phyloP scores from a whole-genome alignment of 1,140 invertebrate species.

The Calephelis nemesis region DNA sequence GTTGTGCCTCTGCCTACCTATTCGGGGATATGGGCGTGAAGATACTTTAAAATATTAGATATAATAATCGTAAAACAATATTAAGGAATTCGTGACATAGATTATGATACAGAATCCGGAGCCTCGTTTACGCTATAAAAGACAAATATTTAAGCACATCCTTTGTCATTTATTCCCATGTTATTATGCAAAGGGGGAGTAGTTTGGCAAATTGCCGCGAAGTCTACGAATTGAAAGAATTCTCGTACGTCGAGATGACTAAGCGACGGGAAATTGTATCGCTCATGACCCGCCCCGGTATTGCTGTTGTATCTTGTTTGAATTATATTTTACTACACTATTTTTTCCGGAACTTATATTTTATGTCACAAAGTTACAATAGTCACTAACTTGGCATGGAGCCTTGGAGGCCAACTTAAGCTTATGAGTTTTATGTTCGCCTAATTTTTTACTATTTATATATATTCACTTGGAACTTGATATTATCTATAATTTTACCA shows the following conservation, averaged over 20 bases:
- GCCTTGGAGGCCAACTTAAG: no score
- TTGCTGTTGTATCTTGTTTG: constrained; percentile 11
- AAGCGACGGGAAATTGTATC: constrained; percentile 18
- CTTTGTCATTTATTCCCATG: constrained; percentile 16
- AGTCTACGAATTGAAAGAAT: constrained; percentile 16
- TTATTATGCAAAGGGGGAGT: constrained; percentile 11
- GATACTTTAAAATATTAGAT: no score
- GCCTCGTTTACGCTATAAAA: neutral
- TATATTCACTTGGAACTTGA: no score
- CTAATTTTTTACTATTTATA: no score
- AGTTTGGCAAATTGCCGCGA: constrained; percentile 18
- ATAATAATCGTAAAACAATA: no score
- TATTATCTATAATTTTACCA: no score
- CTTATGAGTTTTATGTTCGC: no score
- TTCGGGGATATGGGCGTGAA: no score
- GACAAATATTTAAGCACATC: constrained; percentile 13
- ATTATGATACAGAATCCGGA: neutral
- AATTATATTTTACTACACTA: constrained; percentile 17
- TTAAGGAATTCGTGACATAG: neutral
- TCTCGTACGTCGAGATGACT: constrained; percentile 14
- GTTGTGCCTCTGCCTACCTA: no score
- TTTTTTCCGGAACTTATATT: constrained; percentile 8
- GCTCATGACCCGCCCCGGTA: constrained; percentile 12
- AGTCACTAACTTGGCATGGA: no score
- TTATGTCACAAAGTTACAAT: no score